These are phyloP conservation scores for Gymnoscopelus braueri DNA, from an alignment of 2,797 vertebrate species.

Conservation along the genomic window DNA sequence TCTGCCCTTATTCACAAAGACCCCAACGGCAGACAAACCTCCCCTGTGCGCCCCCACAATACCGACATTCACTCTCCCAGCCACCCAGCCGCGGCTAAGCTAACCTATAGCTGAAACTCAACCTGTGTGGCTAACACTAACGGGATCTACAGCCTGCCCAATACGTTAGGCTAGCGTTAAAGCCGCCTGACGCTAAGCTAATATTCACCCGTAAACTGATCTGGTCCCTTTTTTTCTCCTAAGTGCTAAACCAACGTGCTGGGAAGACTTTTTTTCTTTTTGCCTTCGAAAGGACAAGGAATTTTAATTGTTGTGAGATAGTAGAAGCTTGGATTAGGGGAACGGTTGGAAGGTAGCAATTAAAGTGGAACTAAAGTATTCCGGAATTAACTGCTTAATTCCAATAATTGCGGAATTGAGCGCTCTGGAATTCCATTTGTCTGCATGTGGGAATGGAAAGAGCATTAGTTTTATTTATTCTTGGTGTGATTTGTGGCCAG, in stretches of 20 bases:
- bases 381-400: too few species aligned
- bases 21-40: conserved; percentile 18
- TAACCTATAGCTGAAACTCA: conserved; percentile 46
- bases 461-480: too few species aligned
- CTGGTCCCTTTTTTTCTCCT: background rate
- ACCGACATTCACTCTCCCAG: conserved; percentile 44
- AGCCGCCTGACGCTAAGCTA: conserved; percentile 7
- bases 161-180: conserved; percentile 18
- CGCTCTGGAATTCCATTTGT: too few species aligned
- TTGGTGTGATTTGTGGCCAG: too few species aligned
- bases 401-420: too few species aligned
- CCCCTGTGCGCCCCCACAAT: conserved; percentile 45
- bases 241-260: background rate
- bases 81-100: conserved; percentile 3
- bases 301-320: conserved; percentile 28
- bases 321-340: conserved; percentile 32
- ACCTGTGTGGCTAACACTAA: conserved; percentile 28
- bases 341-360: conserved; percentile 31
- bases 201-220: conserved; percentile 16
- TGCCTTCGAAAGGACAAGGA: conserved; percentile 4
- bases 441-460: too few species aligned
- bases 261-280: background rate
- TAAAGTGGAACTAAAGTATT: conserved; percentile 18
- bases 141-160: conserved; percentile 6
- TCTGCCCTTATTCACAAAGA: conserved; percentile 34